These are phyloP conservation scores for Scaptomyza caliginosa DNA, from an alignment of 2,888 invertebrate species.

Conservation along the genomic window DNA sequence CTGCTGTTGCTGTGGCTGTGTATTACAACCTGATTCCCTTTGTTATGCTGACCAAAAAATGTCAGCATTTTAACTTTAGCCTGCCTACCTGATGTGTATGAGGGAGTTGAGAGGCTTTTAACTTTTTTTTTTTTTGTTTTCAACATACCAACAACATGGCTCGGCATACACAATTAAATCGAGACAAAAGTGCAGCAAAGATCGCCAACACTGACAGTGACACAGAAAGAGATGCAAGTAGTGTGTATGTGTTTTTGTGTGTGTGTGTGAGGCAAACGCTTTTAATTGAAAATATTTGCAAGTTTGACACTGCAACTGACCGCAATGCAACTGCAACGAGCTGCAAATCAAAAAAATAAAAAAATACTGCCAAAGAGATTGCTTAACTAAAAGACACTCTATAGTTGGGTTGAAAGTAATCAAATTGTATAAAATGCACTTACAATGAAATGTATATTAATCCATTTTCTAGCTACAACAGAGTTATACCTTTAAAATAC, in stretches of 20 bases:
- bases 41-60: slow-evolving; percentile 43
- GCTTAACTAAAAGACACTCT: slow-evolving; percentile 9
- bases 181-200: slow-evolving; percentile 49
- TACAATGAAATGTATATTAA: background rate
- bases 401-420: background rate
- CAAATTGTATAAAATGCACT: background rate
- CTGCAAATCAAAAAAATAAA: slow-evolving; percentile 4
- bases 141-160: slow-evolving; percentile 16
- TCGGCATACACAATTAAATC: slow-evolving; percentile 60
- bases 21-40: slow-evolving; percentile 38
- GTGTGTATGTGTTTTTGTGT: slow-evolving; percentile 7
- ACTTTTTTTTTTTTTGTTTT: slow-evolving; percentile 3
- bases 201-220: slow-evolving; percentile 14
- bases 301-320: slow-evolving; percentile 71
- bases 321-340: slow-evolving; percentile 53
- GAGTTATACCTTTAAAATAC: background rate
- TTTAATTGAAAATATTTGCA: slow-evolving; percentile 76
- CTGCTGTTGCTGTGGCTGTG: slow-evolving; percentile 11
- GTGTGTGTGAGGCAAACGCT: slow-evolving; percentile 35
- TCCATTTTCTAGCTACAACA: background rate
- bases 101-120: too few relatives aligned
- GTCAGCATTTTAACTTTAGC: slow-evolving; percentile 43
- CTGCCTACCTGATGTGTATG: slow-evolving; percentile 9
- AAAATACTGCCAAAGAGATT: background rate
- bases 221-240: background rate